Conservation (phyloP, 2,113 vertebrate species). For the Rhynchopsitta pachyrhyncha region DNA sequence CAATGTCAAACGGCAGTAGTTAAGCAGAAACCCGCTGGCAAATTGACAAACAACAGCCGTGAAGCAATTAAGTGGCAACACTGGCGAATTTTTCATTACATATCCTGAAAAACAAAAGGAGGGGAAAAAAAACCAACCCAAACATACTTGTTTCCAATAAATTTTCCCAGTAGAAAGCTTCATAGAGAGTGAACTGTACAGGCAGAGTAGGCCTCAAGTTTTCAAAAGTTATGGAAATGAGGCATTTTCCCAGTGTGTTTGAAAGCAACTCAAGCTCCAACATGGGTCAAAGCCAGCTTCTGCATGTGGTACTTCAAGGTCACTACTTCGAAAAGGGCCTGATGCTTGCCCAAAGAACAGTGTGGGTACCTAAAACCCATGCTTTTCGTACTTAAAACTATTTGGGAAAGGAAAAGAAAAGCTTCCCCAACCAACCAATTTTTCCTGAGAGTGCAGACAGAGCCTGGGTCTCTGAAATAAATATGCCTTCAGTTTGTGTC, state of each 20-base stretch:
- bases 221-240: neutral
- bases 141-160: slow-evolving; percentile 19
- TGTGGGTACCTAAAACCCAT: neutral
- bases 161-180: slow-evolving; percentile 4
- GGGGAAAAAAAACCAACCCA: neutral
- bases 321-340: neutral
- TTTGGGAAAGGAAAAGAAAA: neutral
- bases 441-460: neutral
- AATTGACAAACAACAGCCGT: slow-evolving; percentile 72
- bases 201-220: neutral
- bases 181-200: neutral
- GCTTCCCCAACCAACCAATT: neutral
- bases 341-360: neutral
- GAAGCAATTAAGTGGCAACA: slow-evolving; percentile 68
- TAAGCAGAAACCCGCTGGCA: slow-evolving; percentile 73
- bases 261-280: neutral
- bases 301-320: neutral
- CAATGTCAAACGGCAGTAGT: slow-evolving; percentile 67
- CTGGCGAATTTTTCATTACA: slow-evolving; percentile 52
- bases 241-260: neutral
- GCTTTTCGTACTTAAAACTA: neutral
- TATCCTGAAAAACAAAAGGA: slow-evolving; percentile 29
- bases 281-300: neutral
- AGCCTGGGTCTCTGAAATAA: neutral
- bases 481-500: neutral